Evolutionary conservation across 2,797 vertebrate genomes (phyloP).

Genomic region (Adrianichthys oophorus): DNA sequence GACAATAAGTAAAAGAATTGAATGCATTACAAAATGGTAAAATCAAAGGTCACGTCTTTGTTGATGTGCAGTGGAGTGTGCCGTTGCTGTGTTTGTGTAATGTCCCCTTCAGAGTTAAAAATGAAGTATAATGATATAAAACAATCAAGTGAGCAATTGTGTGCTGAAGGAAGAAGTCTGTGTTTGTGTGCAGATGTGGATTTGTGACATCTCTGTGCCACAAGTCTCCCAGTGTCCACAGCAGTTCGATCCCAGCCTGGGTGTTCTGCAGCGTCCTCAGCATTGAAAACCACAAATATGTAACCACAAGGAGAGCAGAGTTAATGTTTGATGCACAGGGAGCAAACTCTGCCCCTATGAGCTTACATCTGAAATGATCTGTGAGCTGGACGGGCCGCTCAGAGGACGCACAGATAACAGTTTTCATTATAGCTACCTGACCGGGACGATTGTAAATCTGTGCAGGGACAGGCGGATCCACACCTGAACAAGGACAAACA

Average conservation of each 20-base stretch:
- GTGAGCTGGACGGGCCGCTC: not conserved
- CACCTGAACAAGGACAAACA: too few species aligned
- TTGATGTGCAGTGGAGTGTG: too few species aligned
- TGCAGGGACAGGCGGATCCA: too few species aligned
- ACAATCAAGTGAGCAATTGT: not conserved
- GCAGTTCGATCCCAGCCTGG: not conserved
- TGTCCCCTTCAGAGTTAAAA: too few species aligned
- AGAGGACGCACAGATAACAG: slow-evolving; percentile 6
- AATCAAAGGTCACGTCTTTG: too few species aligned
- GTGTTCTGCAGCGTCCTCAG: too few species aligned
- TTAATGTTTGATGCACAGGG: slow-evolving; percentile 37
- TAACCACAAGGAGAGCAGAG: slow-evolving; percentile 23
- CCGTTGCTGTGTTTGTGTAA: too few species aligned
- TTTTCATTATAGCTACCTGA: not conserved
- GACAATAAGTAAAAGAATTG: too few species aligned
- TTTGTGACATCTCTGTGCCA: not conserved
- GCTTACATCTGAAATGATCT: slow-evolving; percentile 9
- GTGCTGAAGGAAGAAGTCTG: not conserved
- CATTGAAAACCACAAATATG: slow-evolving; percentile 41
- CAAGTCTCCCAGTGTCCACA: not conserved
- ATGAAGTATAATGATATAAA: too few species aligned
- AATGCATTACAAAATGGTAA: too few species aligned
- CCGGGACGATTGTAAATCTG: too few species aligned
- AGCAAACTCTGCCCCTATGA: slow-evolving; percentile 13
- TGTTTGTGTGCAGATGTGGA: not conserved